A percentile compares a stretch with the other conserved stretches of the same genome.
Evolutionary conservation across 2,888 invertebrate species (phyloP).

Genomic region (Agrotis puta): DNA sequence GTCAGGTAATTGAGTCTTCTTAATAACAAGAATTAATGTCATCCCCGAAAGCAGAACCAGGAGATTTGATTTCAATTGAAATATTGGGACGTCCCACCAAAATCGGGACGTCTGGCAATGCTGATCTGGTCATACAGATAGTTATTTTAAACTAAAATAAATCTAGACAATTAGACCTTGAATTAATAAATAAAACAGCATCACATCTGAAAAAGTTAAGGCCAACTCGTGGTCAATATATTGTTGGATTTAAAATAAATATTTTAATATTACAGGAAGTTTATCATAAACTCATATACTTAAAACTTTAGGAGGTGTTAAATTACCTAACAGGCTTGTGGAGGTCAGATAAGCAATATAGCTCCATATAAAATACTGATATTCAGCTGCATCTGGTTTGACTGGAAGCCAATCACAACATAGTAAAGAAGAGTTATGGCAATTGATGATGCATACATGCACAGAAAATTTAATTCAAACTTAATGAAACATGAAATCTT

Average conservation of each 20-base stretch:
- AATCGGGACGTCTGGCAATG: too few relatives aligned
- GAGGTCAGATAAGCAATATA: not conserved
- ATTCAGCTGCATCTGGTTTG: not conserved
- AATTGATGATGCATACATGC: too few relatives aligned
- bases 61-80: too few relatives aligned
- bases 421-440: too few relatives aligned
- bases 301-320: too few relatives aligned
- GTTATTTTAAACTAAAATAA: not conserved
- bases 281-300: not conserved
- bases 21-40: too few relatives aligned
- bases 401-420: not conserved
- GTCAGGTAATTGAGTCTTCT: too few relatives aligned
- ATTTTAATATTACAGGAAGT: constrained; percentile 12
- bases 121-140: too few relatives aligned
- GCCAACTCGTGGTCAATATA: not conserved
- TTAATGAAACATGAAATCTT: too few relatives aligned
- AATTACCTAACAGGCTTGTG: not conserved
- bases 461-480: too few relatives aligned
- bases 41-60: too few relatives aligned
- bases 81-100: too few relatives aligned
- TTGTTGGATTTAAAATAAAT: constrained; percentile 7
- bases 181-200: constrained; percentile 12
- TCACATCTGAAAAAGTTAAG: constrained; percentile 19
- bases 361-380: not conserved
- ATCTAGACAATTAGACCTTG: not conserved